These are phyloP conservation scores for Enteromius mattozi DNA, from an alignment of 2,797 vertebrate species.

Conservation along the genomic window DNA sequence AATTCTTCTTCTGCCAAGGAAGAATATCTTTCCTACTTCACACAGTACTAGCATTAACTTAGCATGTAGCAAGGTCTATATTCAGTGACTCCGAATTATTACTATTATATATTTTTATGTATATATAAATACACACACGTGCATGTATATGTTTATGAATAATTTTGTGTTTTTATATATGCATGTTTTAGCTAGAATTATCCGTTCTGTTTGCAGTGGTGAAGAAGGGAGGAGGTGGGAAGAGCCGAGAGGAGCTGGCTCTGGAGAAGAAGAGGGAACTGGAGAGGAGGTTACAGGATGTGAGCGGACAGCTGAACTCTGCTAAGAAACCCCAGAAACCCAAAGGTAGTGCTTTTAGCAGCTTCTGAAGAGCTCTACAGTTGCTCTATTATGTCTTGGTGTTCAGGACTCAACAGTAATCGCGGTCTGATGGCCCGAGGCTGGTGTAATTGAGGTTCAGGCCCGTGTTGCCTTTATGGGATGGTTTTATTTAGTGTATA, in stretches of 20 bases:
- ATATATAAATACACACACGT: too few relatives aligned
- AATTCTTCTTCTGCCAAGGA: too few relatives aligned
- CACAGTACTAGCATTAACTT: too few relatives aligned
- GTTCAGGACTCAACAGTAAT: neutral
- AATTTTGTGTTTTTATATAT: too few relatives aligned
- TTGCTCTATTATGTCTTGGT: neutral
- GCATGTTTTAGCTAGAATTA: neutral
- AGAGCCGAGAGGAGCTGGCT: constrained; percentile 90
- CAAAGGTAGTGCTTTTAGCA: constrained; percentile 78
- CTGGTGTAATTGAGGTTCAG: neutral
- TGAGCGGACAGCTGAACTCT: constrained; percentile 92
- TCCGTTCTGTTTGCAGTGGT: constrained; percentile 65
- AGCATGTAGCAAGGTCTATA: too few relatives aligned
- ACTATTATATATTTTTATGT: too few relatives aligned
- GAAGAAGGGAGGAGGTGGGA: constrained; percentile 82
- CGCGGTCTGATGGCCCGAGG: neutral
- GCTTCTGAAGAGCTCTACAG: neutral
- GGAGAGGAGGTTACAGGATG: constrained; percentile 90
- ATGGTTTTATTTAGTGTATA: neutral
- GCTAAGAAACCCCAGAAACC: constrained; percentile 89
- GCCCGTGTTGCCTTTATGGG: constrained; percentile 13
- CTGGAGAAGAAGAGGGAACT: constrained; percentile 91
- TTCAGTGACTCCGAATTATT: too few relatives aligned
- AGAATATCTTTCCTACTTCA: too few relatives aligned
- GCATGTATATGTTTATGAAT: too few relatives aligned